phyloP scores from a whole-genome alignment of 2,113 vertebrate species.

The Eptesicus fuscus region DNA sequence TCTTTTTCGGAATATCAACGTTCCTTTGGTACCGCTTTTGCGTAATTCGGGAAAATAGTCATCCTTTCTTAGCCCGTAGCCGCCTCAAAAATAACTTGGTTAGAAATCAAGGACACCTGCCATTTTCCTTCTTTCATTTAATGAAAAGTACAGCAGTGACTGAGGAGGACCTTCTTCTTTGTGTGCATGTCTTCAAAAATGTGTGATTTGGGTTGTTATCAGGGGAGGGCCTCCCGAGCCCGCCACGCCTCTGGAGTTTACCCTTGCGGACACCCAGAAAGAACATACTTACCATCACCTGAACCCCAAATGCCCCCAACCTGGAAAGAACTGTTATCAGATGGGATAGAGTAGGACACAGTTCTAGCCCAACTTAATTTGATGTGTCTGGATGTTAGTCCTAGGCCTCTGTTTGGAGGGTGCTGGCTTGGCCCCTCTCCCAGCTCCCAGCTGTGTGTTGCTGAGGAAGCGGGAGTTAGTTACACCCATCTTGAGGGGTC shows the following conservation, averaged over 20 bases:
- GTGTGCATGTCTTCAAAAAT: not conserved
- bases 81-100: not conserved
- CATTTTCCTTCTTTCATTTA: conserved; percentile 45
- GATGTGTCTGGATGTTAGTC: not conserved
- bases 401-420: not conserved
- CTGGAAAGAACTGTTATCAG: not conserved
- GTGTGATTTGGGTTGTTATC: not conserved
- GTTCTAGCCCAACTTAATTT: not conserved
- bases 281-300: not conserved
- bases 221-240: not conserved
- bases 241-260: conserved; percentile 22
- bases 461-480: not conserved
- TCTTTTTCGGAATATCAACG: not conserved
- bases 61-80: conserved; percentile 18
- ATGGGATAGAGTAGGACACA: not conserved
- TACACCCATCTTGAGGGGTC: not conserved
- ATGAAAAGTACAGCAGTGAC: not conserved
- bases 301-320: not conserved
- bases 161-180: not conserved
- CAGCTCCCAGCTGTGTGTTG: not conserved
- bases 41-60: not conserved
- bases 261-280: not conserved
- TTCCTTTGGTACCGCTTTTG: not conserved
- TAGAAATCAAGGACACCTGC: not conserved
- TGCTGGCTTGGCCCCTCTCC: not conserved